These are phyloP conservation scores for Leucosticte australis DNA, from an alignment of 2,113 vertebrate genomes.

Conservation along the genomic window DNA sequence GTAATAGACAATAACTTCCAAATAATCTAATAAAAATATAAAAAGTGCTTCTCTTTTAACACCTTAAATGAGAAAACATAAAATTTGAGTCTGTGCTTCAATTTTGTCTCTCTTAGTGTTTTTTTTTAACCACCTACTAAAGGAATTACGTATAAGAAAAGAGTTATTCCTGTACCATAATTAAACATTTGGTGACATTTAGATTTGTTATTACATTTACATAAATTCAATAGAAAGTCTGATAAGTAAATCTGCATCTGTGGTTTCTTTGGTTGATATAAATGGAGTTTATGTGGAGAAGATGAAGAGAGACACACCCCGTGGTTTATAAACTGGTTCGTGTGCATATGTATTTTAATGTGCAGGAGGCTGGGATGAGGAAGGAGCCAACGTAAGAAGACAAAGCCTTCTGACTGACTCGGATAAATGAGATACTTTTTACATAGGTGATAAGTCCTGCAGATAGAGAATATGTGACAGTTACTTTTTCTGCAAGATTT, in stretches of 20 bases:
- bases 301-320: not conserved
- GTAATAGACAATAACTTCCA: not conserved
- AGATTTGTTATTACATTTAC: not conserved
- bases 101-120: not conserved
- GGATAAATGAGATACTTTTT: not conserved
- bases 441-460: not conserved
- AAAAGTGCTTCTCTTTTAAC: not conserved
- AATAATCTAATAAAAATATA: not conserved
- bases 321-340: not conserved
- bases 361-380: not conserved
- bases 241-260: not conserved
- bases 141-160: not conserved
- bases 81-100: not conserved
- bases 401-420: not conserved
- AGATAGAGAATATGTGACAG: not conserved
- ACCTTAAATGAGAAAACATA: not conserved
- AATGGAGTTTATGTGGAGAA: not conserved
- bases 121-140: not conserved
- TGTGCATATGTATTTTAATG: not conserved
- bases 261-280: not conserved
- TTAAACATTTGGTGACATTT: not conserved
- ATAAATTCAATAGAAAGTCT: not conserved
- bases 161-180: not conserved
- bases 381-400: not conserved
- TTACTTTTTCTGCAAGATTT: not conserved